Base-by-base conservation (phyloP, 2,113 vertebrate species). In the Limnothrissa miodon region DNA sequence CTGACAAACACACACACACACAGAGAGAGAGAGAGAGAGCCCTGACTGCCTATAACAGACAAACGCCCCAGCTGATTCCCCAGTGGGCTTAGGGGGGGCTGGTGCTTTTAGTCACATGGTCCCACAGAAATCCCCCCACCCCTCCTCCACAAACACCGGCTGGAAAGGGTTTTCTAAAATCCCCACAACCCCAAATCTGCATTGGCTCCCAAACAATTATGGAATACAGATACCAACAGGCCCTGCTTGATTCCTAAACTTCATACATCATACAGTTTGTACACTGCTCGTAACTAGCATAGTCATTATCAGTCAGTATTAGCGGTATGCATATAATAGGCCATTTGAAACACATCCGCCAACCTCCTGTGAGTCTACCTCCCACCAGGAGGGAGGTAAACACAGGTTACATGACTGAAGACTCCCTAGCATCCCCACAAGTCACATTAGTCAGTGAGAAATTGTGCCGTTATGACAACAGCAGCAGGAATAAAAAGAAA, bases 41-140 rank as follows among this genome's bases (percentile, higher is more conserved):
- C 78, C 79, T 23, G 2, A 66, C 66, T 85, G 81, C 46, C 66
- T 2, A 15, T 62, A 78, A 25, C 62, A 81, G 51, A 87, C 74
- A 29, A 53, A 59, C 45, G 23, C 80, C 78, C 84, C 83, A 89
- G 80, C 82, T 85, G 82, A 89, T 80, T 25, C 66, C 66, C 66
- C 66, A 36, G 39, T 19, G 83, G 45, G 56, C 45, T 78, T 42
- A 6, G 42, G 78, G 45, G 44, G 29, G 13, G 39, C 39, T 29
- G 80, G 46, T 17, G n/a, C 17, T 29, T 5, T 46, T 19, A 59
- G 56, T 84, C 33, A 81, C 45, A 59, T 78, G 81, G 7, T 45
- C 19, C 25, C 59, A 79, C 25, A 0, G 51, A 42, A 39, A 29
- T 62, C 4, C 33, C 42, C 7, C 25, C 21, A 6, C 25, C 42